phyloP scores from a whole-genome alignment of 2,797 vertebrate species.

The Hybognathus amarus region DNA sequence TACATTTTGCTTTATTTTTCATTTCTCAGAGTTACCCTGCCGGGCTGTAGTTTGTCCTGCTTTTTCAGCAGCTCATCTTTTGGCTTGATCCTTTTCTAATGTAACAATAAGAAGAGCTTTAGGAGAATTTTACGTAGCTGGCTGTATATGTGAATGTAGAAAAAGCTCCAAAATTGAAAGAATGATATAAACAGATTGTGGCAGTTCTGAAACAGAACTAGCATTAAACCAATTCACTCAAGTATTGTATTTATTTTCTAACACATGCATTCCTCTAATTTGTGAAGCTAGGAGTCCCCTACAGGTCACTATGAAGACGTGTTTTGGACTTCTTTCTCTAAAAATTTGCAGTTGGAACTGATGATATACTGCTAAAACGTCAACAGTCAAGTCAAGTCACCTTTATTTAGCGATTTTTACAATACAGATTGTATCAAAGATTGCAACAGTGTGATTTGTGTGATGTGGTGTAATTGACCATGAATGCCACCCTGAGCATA shows the following conservation, averaged over 20 bases:
- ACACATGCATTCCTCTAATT: conserved; percentile 28
- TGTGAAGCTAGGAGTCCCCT: conserved; percentile 53
- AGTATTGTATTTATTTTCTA: conserved; percentile 11
- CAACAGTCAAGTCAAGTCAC: too few species aligned
- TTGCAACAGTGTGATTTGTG: not conserved
- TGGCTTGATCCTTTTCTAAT: conserved; percentile 24
- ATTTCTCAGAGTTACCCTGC: not conserved
- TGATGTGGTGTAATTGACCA: conserved; percentile 1
- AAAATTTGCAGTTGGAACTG: not conserved
- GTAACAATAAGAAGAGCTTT: not conserved
- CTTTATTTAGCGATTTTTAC: too few species aligned
- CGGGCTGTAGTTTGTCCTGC: conserved; percentile 7
- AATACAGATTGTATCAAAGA: too few species aligned
- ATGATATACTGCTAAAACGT: not conserved
- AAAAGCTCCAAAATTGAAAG: not conserved
- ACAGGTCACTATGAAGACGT: conserved; percentile 20
- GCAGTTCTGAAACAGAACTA: not conserved
- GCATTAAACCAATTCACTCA: not conserved
- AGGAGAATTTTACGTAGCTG: not conserved
- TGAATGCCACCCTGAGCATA: not conserved
- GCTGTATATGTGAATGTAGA: not conserved
- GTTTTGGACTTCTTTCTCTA: not conserved
- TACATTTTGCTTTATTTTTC: conserved; percentile 50
- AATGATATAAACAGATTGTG: not conserved
- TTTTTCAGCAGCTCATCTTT: conserved; percentile 33